Conservation (phyloP, 2,113 vertebrate species). For the Otus sunia region DNA sequence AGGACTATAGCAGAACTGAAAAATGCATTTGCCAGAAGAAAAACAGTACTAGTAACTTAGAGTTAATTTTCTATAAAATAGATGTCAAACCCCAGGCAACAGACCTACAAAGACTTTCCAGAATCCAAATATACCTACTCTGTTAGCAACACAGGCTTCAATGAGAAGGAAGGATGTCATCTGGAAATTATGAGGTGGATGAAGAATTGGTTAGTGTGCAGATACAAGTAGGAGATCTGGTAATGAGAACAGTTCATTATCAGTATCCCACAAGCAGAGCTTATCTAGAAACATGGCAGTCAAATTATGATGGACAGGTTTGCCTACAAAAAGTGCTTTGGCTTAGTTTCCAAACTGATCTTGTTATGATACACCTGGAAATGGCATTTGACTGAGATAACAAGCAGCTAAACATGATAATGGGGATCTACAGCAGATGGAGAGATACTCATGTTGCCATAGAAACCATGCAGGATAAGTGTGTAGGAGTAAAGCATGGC, state of each 20-base stretch:
- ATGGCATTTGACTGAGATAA: neutral
- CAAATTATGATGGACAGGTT: neutral
- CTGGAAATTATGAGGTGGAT: neutral
- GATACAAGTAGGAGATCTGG: neutral
- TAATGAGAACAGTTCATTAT: neutral
- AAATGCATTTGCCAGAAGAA: neutral
- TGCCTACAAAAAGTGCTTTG: neutral
- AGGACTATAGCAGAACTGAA: neutral
- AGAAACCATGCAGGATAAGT: constrained; percentile 38
- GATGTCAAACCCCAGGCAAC: neutral
- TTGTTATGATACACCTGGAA: constrained; percentile 7
- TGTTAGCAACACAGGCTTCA: neutral
- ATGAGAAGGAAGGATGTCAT: neutral
- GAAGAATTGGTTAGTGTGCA: neutral
- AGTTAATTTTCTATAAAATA: neutral
- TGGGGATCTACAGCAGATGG: constrained; percentile 24
- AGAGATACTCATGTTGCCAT: constrained; percentile 42
- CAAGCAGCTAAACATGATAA: constrained; percentile 7
- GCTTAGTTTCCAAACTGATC: neutral
- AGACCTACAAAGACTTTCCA: neutral
- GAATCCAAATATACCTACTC: neutral
- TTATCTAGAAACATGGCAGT: neutral
- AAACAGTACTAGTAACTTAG: neutral
- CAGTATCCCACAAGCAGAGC: neutral
- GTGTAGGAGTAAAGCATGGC: constrained; percentile 31